phyloP scores from a whole-genome alignment of 2,113 vertebrate genomes.

The Pionites leucogaster region DNA sequence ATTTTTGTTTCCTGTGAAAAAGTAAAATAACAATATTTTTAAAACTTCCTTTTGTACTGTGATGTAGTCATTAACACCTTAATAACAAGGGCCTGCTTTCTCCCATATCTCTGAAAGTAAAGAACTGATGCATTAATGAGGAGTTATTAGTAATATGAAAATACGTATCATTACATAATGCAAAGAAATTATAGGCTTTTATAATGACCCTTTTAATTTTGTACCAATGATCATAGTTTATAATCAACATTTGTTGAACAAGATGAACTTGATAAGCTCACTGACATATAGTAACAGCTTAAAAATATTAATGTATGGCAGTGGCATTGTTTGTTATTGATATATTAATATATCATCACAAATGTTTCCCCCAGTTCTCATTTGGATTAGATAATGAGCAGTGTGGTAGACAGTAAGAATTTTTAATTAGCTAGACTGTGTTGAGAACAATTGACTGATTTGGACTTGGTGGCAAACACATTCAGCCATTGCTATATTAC shows the following conservation, averaged over 20 bases:
- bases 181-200: not conserved
- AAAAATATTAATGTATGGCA: not conserved
- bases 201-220: not conserved
- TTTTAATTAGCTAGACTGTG: slow-evolving; percentile 36
- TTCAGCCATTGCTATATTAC: not conserved
- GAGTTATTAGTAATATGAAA: not conserved
- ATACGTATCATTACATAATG: not conserved
- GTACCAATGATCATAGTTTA: not conserved
- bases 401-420: slow-evolving; percentile 45
- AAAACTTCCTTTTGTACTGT: not conserved
- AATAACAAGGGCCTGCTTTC: not conserved
- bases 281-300: not conserved
- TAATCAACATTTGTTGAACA: not conserved
- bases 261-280: not conserved
- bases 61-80: not conserved
- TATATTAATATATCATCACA: not conserved
- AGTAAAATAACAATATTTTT: not conserved
- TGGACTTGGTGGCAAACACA: slow-evolving; percentile 14
- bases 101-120: not conserved
- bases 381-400: slow-evolving; percentile 51
- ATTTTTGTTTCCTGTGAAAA: not conserved
- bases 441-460: slow-evolving; percentile 44
- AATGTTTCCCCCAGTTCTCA: not conserved
- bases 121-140: not conserved
- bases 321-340: slow-evolving; percentile 19